Evolutionary conservation across 1,140 invertebrate genomes (phyloP).

Genomic region (Babylonia areolata): DNA sequence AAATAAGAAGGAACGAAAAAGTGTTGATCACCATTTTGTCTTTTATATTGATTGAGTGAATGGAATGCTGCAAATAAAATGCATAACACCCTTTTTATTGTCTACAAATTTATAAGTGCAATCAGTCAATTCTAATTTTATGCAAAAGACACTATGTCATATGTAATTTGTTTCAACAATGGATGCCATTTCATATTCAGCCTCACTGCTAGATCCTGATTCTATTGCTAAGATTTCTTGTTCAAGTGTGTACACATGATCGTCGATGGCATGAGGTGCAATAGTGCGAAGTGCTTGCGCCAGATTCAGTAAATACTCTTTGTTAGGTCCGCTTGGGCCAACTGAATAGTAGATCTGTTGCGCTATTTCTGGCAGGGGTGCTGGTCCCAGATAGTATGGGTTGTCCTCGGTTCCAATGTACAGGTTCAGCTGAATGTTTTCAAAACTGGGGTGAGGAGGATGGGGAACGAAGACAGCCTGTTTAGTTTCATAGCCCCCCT

Average conservation of each 20-base stretch:
- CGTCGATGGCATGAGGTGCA: constrained; percentile 81
- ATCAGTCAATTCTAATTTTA: too few species aligned
- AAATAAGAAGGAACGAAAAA: too few species aligned
- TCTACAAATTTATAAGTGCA: too few species aligned
- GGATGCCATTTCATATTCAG: neutral
- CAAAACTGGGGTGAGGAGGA: constrained; percentile 3
- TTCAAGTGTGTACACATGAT: constrained; percentile 87
- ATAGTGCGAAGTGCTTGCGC: constrained; percentile 86
- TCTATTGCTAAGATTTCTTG: constrained; percentile 48
- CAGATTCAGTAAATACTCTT: constrained; percentile 91
- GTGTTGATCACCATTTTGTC: too few species aligned
- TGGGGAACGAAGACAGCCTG: constrained; percentile 65
- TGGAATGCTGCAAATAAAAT: too few species aligned
- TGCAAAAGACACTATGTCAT: too few species aligned
- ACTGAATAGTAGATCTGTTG: constrained; percentile 83
- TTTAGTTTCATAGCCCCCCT: constrained; percentile 77
- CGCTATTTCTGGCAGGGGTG: constrained; percentile 86
- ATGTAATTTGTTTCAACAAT: neutral
- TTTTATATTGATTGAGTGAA: too few species aligned
- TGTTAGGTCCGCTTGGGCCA: constrained; percentile 91
- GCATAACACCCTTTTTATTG: too few species aligned
- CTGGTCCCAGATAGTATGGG: constrained; percentile 82
- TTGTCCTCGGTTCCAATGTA: constrained; percentile 90
- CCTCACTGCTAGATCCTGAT: neutral
- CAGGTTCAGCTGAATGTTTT: constrained; percentile 84